Base-by-base conservation (phyloP, 2,888 invertebrate species). In the Amblyjoppa proteus region DNA sequence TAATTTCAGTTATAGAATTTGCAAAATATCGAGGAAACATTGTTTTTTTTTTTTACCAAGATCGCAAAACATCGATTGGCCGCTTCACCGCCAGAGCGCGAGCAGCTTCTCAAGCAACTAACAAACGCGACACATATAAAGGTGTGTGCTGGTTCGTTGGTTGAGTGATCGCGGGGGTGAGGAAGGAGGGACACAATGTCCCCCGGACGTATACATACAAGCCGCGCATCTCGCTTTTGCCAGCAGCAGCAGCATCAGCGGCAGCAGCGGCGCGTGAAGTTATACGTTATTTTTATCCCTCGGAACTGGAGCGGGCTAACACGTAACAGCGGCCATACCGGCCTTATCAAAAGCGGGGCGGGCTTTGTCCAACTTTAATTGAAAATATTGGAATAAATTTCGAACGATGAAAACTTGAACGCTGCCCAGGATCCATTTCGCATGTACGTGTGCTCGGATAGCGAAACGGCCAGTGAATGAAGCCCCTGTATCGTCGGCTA, bases 331-430 rank as follows among this genome's bases (percentile, higher is more conserved):
- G 77, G 71, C 70, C 75, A 76, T 70, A 76, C 69, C 88, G 87
- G 90, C 91, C 92, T 90, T 92, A 92, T 92, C 91, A 89, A 90
- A 89, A 90, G 85, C 82, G 90, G 90, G 79, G 68, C 69, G 73
- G 84, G 86, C 93, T 91, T 94, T 94, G 94, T 94, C 90, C 89
- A 92, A 92, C 91, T 93, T 93, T 94, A 93, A 94, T 94, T 94
- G 93, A 94, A 94, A 94, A 94, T 94, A 93, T 94, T 92, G 93
- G 93, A 94, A 93, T 94, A 93, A 93, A 94, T 93, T 92, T 92
- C 87, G 83, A 86, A 83, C 84, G 87, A 82, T 87, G 87, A 80
- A 85, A 88, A 88, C 88, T 88, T 87, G 85, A 84, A 87, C 79
- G 85, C 78, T 74, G 61, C 81, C 68, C 73, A 70, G 70, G 81